Evolutionary conservation across 2,888 invertebrate species (phyloP).

Genomic region (Slavum lentiscoides): DNA sequence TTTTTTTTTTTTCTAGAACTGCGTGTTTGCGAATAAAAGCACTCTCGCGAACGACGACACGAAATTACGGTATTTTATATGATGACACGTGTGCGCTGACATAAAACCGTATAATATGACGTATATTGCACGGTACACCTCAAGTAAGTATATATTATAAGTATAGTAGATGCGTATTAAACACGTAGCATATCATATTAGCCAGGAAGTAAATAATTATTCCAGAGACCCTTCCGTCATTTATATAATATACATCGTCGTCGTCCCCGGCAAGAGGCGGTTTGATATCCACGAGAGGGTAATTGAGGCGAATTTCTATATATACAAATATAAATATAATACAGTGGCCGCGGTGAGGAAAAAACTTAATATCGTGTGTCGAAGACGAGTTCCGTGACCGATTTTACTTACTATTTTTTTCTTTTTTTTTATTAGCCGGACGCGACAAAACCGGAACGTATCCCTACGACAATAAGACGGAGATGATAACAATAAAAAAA

Average conservation of each 20-base stretch:
- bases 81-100: too few species aligned
- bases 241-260: too few species aligned
- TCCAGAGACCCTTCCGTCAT: background rate
- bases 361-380: slow-evolving; percentile 30
- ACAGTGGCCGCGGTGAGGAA: too few species aligned
- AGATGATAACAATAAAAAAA: slow-evolving; percentile 35
- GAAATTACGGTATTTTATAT: background rate
- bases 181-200: background rate
- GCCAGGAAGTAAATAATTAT: slow-evolving; percentile 29
- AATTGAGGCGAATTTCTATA: background rate
- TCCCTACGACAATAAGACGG: slow-evolving; percentile 18
- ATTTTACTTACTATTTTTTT: background rate
- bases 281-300: background rate
- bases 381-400: slow-evolving; percentile 41
- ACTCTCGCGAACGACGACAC: too few species aligned
- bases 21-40: too few species aligned
- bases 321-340: too few species aligned
- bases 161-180: too few species aligned
- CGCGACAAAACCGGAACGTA: slow-evolving; percentile 41
- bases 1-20: too few species aligned
- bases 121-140: background rate
- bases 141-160: background rate
- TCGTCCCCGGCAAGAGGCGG: background rate
- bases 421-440: slow-evolving; percentile 7
- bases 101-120: too few species aligned